Percentiles rank a stretch among this genome's conserved stretches.
phyloP scores from a whole-genome alignment of 2,888 invertebrate species.

The Spialia ferax region DNA sequence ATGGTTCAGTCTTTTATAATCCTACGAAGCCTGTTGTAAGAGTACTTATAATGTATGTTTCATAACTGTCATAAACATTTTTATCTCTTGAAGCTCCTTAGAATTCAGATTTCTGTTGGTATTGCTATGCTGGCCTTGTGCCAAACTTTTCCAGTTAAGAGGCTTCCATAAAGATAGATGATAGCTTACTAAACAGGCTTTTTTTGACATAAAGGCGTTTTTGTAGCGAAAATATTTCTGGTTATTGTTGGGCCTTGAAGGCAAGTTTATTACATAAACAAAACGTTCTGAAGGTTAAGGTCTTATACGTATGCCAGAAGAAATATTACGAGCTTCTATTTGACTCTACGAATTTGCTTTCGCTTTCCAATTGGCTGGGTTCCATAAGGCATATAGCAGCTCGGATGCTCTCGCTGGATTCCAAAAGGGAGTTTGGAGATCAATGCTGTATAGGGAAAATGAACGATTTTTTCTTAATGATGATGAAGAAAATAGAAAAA shows the following conservation, averaged over 20 bases:
- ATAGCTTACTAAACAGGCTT: constrained; percentile 17
- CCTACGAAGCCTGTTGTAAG: background rate
- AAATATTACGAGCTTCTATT: background rate
- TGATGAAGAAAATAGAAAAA: no score
- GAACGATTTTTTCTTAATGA: no score
- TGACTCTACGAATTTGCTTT: background rate
- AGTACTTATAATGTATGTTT: background rate
- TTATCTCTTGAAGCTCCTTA: background rate
- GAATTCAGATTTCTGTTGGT: constrained; percentile 10
- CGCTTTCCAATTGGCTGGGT: background rate
- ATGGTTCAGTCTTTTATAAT: no score
- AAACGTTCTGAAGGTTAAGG: background rate
- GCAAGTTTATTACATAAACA: constrained; percentile 1
- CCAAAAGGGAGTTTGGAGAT: no score
- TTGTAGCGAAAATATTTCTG: background rate
- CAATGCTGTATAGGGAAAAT: no score
- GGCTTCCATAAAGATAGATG: constrained; percentile 11
- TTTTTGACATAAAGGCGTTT: background rate
- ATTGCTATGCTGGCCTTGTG: constrained; percentile 9
- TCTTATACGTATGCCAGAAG: background rate
- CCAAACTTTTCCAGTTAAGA: constrained; percentile 12
- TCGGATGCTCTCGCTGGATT: no score
- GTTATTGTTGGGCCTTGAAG: constrained; percentile 5
- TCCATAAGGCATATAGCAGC: background rate
- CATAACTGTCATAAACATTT: constrained; percentile 8